Percentiles rank a stretch among this genome's conserved stretches.
phyloP scores from a whole-genome alignment of 2,113 vertebrate genomes.

The Balaeniceps rex region DNA sequence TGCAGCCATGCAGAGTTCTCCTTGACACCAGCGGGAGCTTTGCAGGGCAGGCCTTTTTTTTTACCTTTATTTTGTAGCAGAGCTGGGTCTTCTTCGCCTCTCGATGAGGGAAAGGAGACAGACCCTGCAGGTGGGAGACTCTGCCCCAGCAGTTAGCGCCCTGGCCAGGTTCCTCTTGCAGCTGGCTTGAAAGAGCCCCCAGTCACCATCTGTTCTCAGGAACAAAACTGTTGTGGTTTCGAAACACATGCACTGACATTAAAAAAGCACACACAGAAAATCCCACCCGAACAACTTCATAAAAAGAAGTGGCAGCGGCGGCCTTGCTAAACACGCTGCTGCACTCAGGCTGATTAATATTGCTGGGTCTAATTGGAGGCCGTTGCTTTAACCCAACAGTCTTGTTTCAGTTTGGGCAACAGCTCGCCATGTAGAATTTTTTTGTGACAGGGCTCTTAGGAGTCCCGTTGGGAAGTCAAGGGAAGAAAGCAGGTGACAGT shows the following conservation, averaged over 20 bases:
- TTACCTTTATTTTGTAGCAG: background rate
- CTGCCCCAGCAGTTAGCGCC: background rate
- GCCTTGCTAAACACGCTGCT: background rate
- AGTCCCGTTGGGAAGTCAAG: background rate
- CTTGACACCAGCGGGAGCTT: background rate
- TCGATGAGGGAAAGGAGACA: background rate
- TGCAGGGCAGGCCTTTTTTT: background rate
- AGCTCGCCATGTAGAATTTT: background rate
- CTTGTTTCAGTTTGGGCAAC: background rate
- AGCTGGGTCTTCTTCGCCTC: background rate
- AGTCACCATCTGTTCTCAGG: conserved; percentile 15
- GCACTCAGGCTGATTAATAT: background rate
- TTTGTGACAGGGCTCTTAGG: background rate
- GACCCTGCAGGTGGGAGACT: background rate
- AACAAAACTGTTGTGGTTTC: conserved; percentile 30
- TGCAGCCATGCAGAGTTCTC: background rate
- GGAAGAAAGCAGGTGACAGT: background rate
- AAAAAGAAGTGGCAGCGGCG: background rate
- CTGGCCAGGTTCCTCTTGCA: background rate
- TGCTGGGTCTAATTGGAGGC: background rate
- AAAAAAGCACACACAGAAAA: background rate
- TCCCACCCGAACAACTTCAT: background rate
- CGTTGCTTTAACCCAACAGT: background rate
- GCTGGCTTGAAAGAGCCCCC: background rate
- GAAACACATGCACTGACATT: background rate